Evolutionary conservation across 2,888 invertebrate species (phyloP).

Genomic region (Melipona bicolor): DNA sequence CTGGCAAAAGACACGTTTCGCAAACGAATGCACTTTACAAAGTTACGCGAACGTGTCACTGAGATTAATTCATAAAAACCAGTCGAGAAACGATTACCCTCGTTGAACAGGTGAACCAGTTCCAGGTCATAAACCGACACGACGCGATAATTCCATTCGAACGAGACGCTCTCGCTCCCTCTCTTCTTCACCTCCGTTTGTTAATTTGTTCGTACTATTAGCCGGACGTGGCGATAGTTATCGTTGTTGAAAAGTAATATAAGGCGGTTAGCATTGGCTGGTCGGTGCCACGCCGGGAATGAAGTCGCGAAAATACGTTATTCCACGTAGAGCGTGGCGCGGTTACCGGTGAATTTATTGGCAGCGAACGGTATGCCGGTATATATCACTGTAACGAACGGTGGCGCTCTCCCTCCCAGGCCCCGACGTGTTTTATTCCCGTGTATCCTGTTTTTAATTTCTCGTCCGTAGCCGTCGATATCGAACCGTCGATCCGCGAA

Average conservation of each 20-base stretch:
- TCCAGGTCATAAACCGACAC: not conserved
- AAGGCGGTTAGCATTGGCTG: constrained; percentile 16
- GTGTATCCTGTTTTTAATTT: constrained; percentile 63
- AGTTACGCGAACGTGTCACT: not conserved
- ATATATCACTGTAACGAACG: constrained; percentile 53
- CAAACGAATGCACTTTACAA: not conserved
- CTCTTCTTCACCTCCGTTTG: too few species aligned
- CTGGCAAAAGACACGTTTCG: rapidly evolving
- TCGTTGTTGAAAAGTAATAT: constrained; percentile 28
- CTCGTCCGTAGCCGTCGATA: constrained; percentile 54
- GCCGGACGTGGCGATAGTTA: constrained; percentile 21
- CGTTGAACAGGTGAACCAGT: too few species aligned
- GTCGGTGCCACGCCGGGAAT: constrained; percentile 8
- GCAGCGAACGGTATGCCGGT: constrained; percentile 41
- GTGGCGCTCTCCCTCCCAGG: constrained; percentile 10
- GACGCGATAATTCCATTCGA: not conserved
- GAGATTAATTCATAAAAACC: too few species aligned
- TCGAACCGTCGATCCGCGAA: constrained; percentile 67
- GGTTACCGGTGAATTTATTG: constrained; percentile 55
- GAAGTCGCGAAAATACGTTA: constrained; percentile 51
- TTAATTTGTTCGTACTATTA: constrained; percentile 3
- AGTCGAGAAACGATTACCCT: too few species aligned
- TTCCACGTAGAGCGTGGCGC: constrained; percentile 38
- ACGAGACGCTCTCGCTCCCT: not conserved
- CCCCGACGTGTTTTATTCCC: constrained; percentile 54